Base-by-base conservation (phyloP, 2,113 vertebrate genomes). In the Limnothrissa miodon region DNA sequence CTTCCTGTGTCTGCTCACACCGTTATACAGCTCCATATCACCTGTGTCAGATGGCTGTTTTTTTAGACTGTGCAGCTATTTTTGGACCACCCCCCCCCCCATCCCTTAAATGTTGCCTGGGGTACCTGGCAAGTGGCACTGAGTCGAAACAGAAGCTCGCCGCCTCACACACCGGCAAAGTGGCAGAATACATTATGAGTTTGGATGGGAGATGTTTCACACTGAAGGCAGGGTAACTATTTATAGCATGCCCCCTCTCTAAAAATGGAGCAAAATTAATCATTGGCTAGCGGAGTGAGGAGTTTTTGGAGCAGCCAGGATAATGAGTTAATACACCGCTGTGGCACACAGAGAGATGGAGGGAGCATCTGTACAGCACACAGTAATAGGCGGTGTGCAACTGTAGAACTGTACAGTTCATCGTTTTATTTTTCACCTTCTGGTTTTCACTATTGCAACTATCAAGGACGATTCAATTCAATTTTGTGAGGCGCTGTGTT, bases 231-330 rank as follows among this genome's bases (percentile, higher is more conserved):
- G 53, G 82, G 39, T 62, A 45, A 53, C 87, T 88, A 88, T 88
- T 87, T 87, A 84, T 81, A 81, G 84, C 23, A 17, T 13, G 33
- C n/a, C 9, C 23, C 44, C 53, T 59, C 25, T 87, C 86, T 89
- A 87, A 85, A 85, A 89, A 84, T 59, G 79, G 70, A 81, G 78
- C 80, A 45, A 81, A 87, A 89, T 89, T 36, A 89, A 87, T 89
- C 78, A 87, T 79, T 85, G 80, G 79, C 81, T 83, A 87, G 82
- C 80, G 53, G 62, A 5, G 17, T 53, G 79, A 74, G 66, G 33
- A 74, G 29, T 82, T 33, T 29, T 62, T 23, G 53, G 62, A 45
- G 46, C 25, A 33, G 66, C 66, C 66, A 1, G 13, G 66, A 39
- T 85, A 84, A 66, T 82, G 46, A 46, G n/a, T 83, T 74, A 74